Evolutionary conservation across 2,888 invertebrate species (phyloP).

Genomic region (Drosophila anceps): DNA sequence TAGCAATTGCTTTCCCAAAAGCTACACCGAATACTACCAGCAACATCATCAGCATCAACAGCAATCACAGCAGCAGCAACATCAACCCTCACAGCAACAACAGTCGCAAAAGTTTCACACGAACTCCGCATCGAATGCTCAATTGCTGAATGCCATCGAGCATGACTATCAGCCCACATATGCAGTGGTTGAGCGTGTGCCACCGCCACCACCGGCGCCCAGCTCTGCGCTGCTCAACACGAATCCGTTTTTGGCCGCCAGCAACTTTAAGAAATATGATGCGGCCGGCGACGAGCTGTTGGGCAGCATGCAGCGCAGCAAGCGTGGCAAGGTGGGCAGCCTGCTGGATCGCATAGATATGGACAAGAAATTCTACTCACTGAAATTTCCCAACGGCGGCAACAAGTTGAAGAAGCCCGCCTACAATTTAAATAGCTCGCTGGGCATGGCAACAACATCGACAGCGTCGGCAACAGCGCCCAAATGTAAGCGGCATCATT

Average conservation of each 20-base stretch:
- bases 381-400: conserved; percentile 77
- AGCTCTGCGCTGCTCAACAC: conserved; percentile 65
- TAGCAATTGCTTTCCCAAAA: conserved; percentile 84
- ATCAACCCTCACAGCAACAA: conserved; percentile 34
- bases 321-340: conserved; percentile 40
- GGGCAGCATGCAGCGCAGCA: conserved; percentile 55
- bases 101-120: conserved; percentile 57
- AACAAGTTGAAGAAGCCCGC: conserved; percentile 55
- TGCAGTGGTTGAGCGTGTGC: conserved; percentile 78
- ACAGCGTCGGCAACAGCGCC: conserved; percentile 38
- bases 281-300: conserved; percentile 58
- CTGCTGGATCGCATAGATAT: conserved; percentile 68
- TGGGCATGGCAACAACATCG: conserved; percentile 53
- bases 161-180: conserved; percentile 82
- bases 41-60: conserved; percentile 74
- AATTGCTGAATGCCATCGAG: conserved; percentile 79
- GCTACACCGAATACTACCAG: conserved; percentile 84
- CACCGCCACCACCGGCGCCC: conserved; percentile 52
- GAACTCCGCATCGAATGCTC: conserved; percentile 73
- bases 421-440: conserved; percentile 54
- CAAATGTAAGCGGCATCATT: conserved; percentile 85
- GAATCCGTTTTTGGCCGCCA: conserved; percentile 83
- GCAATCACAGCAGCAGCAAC: conserved; percentile 46
- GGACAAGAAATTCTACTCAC: conserved; percentile 85
- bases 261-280: conserved; percentile 83